Evolutionary conservation across 2,888 invertebrate species (phyloP).

Genomic region (Andrena bicolor): DNA sequence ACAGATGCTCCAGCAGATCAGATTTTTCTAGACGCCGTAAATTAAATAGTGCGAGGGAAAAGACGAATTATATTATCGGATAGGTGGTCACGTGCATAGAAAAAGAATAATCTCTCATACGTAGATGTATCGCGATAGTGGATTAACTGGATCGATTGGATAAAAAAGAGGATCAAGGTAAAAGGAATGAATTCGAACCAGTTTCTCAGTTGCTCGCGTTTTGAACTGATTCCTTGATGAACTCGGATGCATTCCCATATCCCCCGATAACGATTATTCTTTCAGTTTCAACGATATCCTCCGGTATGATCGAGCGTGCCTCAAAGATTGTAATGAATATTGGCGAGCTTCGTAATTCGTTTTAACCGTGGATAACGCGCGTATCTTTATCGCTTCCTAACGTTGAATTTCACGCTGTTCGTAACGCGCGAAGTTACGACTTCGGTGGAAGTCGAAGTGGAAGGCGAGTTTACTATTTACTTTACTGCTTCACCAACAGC

Average conservation of each 20-base stretch:
- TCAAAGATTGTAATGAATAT: not conserved
- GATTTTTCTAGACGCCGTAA: conserved; percentile 19
- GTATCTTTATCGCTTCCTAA: conserved; percentile 1
- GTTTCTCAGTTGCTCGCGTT: conserved; percentile 48
- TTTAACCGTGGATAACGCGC: conserved; percentile 10
- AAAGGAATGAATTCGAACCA: conserved; percentile 58
- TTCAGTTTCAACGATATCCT: not conserved
- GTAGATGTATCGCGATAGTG: conserved; percentile 50
- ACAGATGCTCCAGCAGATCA: conserved; percentile 12
- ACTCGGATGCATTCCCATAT: not conserved
- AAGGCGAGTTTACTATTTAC: conserved; percentile 21
- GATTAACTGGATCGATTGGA: conserved; percentile 61
- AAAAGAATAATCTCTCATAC: conserved; percentile 38
- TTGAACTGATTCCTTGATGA: conserved; percentile 35
- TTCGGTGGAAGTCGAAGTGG: conserved; percentile 2
- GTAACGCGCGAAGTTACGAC: conserved; percentile 1
- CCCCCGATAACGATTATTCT: conserved; percentile 25
- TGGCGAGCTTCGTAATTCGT: not conserved
- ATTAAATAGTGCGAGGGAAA: conserved; percentile 19
- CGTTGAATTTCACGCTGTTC: conserved; percentile 1
- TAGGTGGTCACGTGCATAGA: conserved; percentile 36
- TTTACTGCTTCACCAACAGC: conserved; percentile 13
- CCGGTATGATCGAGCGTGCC: not conserved
- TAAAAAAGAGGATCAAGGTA: conserved; percentile 51
- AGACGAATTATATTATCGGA: conserved; percentile 41